phyloP scores from a whole-genome alignment of 2,113 vertebrate species.

The Otocyon megalotis region DNA sequence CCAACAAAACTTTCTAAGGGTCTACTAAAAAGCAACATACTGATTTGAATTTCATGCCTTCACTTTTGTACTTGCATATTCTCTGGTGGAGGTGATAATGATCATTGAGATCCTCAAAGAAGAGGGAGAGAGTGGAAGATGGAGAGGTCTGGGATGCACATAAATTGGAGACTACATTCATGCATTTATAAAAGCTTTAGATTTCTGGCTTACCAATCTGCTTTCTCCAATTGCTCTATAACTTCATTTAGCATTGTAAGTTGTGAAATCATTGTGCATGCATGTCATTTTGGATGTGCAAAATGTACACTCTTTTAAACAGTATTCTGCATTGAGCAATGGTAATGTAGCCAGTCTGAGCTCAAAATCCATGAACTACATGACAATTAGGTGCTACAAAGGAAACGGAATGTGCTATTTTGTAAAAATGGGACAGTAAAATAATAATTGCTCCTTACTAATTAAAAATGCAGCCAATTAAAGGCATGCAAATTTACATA shows the following conservation, averaged over 20 bases:
- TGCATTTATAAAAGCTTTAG: slow-evolving; percentile 48
- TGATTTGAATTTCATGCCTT: slow-evolving; percentile 55
- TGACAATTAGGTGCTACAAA: background rate
- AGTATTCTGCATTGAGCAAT: slow-evolving; percentile 7
- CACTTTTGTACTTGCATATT: slow-evolving; percentile 43
- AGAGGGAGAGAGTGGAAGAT: background rate
- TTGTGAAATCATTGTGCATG: slow-evolving; percentile 51
- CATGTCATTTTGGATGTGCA: slow-evolving; percentile 60
- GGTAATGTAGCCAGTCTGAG: slow-evolving; percentile 27
- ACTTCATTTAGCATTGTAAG: slow-evolving; percentile 67
- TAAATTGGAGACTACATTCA: slow-evolving; percentile 38
- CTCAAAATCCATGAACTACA: slow-evolving; percentile 46
- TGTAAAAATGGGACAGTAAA: slow-evolving; percentile 62
- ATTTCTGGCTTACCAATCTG: slow-evolving; percentile 49
- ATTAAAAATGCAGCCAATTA: slow-evolving; percentile 79
- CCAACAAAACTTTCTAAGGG: background rate
- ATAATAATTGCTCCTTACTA: slow-evolving; percentile 65
- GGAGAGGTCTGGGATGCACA: background rate
- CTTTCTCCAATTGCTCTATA: slow-evolving; percentile 60
- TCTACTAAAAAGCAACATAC: slow-evolving; percentile 26
- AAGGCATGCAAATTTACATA: slow-evolving; percentile 73
- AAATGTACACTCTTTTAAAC: slow-evolving; percentile 42
- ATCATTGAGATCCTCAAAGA: background rate
- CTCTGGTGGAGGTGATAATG: slow-evolving; percentile 23
- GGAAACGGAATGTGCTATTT: slow-evolving; percentile 43